Base-by-base conservation (phyloP, 35 echinoderm and acorn worm species). In the Lytechinus pictus region DNA sequence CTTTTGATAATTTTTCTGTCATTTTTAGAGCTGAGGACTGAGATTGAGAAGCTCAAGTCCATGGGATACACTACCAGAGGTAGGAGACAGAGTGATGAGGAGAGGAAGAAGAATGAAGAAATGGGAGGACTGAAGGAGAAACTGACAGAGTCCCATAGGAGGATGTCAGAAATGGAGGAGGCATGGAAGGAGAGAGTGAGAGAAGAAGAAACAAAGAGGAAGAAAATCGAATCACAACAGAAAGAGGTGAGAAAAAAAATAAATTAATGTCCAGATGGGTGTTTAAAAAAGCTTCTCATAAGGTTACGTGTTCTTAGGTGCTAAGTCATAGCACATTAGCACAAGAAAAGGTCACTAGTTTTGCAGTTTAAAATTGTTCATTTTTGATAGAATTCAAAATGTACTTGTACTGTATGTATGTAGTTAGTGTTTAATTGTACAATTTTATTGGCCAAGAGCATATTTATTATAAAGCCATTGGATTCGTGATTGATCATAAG, bases 1-100 rank as follows among this genome's bases (percentile, higher is more conserved):
- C n/a, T n/a, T 14, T 79, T 71, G 2, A 58, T 54, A 1, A 92
- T n/a, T 28, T 55, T 53, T 55, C 52, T 87, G 27, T 53, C 12
- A 44, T 3, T 28, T 91, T 94, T n/a, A 97, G 97, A 97, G 57
- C 54, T 97, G 86, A 54, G 97, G 79, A 61, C 97, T 10, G 97
- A 97, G 58, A 97, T 97, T 87, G 95, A 96, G 44, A 95, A 94
- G 52, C 90, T 97, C 24, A 95, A 91, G 6, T 89, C 87, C 24
- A 61, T 92, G 61, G 95, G 95, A 11, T 72, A 92, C 27, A 58
- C 96, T 19, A 96, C 92, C 9, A 44, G 96, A 72, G 52, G 87
- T 29, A 86, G 94, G 90, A 57, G 54, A n/a, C 55, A 79, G 72
- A 54, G 71, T 21, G 94, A 92, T 28, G 89, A 54, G 29, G 87